Evolutionary conservation across 2,888 invertebrate species (phyloP), one percentile per base, ranked within the genome.

Genomic region (Temnothorax rugatulus): DNA sequence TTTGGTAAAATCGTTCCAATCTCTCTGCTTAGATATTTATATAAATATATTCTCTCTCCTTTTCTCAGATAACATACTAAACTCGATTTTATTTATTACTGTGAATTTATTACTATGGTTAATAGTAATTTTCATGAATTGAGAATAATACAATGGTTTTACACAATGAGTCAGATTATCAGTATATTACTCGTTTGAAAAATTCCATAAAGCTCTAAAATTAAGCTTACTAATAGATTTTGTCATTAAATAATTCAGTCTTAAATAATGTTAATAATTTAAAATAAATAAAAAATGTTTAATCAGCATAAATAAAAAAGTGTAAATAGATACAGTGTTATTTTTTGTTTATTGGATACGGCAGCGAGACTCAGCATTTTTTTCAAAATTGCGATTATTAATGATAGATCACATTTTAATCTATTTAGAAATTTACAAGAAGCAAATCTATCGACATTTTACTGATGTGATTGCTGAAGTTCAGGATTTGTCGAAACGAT

Each of bases 271-370:
- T 34, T 34, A 61, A 61, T 61, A 18, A 29, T 34, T 61, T 34
- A 61, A 61, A 59, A 61, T 34, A 61, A 34, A 54, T 54, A 54
- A 54, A 18, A 61, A 61, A 29, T 59, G 7, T 18, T 18, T 59
- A 25, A 59, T 8, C 25, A 11, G 13, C 15, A 29, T 3, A 59
- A 59, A 18, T 59, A 18, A 8, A 61, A 59, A 50, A 50, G 44
- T 7, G 44, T 47, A 11, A 47, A 47, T 47, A 15, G 15, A 47
- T 1, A 8, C 15, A 9, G 2, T 25, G 13, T 57, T 25, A 29
- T 8, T 59, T 18, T 34, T 61, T 34, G 13, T 18, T 59, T 59
- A 29, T 29, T 59, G 8, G 0, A 61, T 34, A 34, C 18, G 1
- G 9, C 0, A 34, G 18, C 29, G 8, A 59, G 2, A 29, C 29